Evolutionary conservation across 2,888 invertebrate genomes (phyloP).

Genomic region (Ptychoptera contaminata): DNA sequence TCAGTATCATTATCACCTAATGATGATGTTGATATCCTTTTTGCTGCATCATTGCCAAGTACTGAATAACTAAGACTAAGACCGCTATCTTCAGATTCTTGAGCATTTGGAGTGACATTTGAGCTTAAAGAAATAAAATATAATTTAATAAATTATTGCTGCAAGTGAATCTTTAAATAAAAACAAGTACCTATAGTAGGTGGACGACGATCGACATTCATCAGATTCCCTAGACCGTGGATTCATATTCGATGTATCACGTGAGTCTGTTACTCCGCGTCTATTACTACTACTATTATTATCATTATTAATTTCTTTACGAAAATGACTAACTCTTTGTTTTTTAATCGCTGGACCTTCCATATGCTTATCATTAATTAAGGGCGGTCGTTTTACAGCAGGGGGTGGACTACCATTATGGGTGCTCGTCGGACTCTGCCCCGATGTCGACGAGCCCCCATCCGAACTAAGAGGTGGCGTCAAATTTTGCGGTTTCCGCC

Average conservation of each 20-base stretch:
- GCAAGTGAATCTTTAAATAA: too few species aligned
- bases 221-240: conserved; percentile 27
- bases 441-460: conserved; percentile 56
- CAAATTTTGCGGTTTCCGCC: conserved; percentile 80
- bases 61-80: conserved; percentile 27
- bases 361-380: conserved; percentile 34
- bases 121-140: conserved; percentile 8
- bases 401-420: conserved; percentile 59
- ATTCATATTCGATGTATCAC: conserved; percentile 33
- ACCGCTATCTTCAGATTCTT: conserved; percentile 19
- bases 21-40: conserved; percentile 9
- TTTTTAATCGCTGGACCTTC: conserved; percentile 53
- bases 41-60: conserved; percentile 19
- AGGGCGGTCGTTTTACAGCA: conserved; percentile 37
- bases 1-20: conserved; percentile 5
- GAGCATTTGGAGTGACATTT: conserved; percentile 13
- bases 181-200: conserved; percentile 9
- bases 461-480: conserved; percentile 81
- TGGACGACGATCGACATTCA: conserved; percentile 9
- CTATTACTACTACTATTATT: conserved; percentile 6
- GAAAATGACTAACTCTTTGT: conserved; percentile 75
- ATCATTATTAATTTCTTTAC: conserved; percentile 35
- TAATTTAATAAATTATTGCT: too few species aligned
- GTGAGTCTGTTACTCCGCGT: conserved; percentile 27
- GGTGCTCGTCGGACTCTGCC: conserved; percentile 62